Base-by-base conservation (phyloP, 2,888 invertebrate genomes). In the Dasysyrphus albostriatus region DNA sequence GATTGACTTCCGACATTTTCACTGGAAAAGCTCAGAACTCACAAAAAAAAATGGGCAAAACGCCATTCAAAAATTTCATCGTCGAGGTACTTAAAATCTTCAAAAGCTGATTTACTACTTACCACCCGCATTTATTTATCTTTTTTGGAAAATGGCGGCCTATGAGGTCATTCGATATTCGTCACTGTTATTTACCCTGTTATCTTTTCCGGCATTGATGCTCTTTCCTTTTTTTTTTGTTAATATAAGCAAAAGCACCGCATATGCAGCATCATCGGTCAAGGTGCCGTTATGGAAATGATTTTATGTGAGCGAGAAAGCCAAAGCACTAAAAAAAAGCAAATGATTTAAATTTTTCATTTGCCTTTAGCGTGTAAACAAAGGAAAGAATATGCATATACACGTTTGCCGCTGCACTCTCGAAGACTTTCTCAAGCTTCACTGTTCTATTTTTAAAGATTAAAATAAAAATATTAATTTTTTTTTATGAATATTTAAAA, bases 291-390 rank as follows among this genome's bases (percentile, higher is more conserved):
- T 75, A 76, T 67, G 73, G 39, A 24, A 61, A 65, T 65, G 79
- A 73, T 79, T 24, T 61, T 69, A 83, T 83, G 19, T 39, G 58
- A 73, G 67, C 32, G 70, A n/a, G n/a, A 24, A 24, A 24, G 24
- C 24, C 24, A 72, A 54, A 80, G 58, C 63, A 58, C 63, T 32
- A 72, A 44, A 49, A 72, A 44, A 49, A 49, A 67, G 69, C 65
- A 75, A 79, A 80, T 76, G 84, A 73, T 80, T 76, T 84, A 51
- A 76, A 80, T 76, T 76, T 84, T 72, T 72, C 80, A 80, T 84
- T 80, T 19, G 72, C 65, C 70, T 69, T 51, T 69, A 65, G 80
- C 69, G 74, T 83, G 83, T 84, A 84, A 84, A 80, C 80, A 80
- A 74, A 80, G 42, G 42, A 34, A 84, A 63, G 73, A 49, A 49